Evolutionary conservation across 2,888 invertebrate genomes (phyloP), one percentile per base, ranked within the genome.

Genomic region (Halocaridina rubra): DNA sequence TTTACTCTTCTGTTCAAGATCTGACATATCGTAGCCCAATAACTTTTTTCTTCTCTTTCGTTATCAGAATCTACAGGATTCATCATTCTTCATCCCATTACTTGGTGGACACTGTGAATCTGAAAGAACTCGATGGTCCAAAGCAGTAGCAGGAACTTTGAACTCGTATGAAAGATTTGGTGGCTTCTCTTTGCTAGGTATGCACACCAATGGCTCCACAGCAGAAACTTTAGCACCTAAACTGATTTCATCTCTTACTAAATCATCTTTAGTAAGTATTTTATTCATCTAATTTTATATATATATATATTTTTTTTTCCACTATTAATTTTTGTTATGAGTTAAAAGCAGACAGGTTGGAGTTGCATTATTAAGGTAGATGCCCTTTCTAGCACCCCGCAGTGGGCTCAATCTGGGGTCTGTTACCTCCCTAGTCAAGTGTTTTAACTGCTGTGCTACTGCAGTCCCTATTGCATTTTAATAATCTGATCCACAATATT

Each of bases 221-320:
- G 74, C 59, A 22, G 79, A 79, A 33, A 39, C 32, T 22, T 30
- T 84, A 32, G 67, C 46, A 32, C 32, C 79, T 2, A 24, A 13
- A n/a, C 22, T 30, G 16, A 27, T 77, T 13, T 29, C 32, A 13
- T 30, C 53, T 7, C 64, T 84, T 7, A 75, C 74, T 19, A 53
- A 74, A 46, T 61, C 79, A 4, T 84, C 84, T 24, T 27, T 84
- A 53, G 84, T 84, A 27, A 79, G 75, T 72, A 16, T 53, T 1
- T 0, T 46, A n/a, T n/a, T n/a, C n/a, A n/a, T n/a, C n/a, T n/a
- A n/a, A n/a, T n/a, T n/a, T n/a, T n/a, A n/a, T n/a, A n/a, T n/a
- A n/a, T n/a, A n/a, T n/a, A n/a, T n/a, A n/a, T n/a, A n/a, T n/a
- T n/a, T n/a, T n/a, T n/a, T n/a, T n/a, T n/a, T n/a, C n/a, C n/a